A percentile compares a stretch with the other conserved stretches of the same genome.
These are phyloP conservation scores for Nasonia oneida DNA, from an alignment of 2,888 invertebrate genomes.

Conservation along the genomic window DNA sequence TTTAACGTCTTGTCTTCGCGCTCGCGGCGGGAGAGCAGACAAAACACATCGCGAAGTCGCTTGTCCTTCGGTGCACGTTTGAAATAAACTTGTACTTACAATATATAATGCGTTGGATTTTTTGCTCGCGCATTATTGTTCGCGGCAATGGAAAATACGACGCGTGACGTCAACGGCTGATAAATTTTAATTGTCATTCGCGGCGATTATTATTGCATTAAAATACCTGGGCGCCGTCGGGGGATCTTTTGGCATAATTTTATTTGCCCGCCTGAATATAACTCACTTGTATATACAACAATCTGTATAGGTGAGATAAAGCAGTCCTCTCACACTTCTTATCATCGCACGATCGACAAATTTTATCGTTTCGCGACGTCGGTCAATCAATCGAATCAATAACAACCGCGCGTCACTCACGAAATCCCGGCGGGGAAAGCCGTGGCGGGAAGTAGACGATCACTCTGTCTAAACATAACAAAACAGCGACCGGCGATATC, in stretches of 20 bases:
- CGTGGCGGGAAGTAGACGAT: not conserved
- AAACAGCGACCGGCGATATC: not conserved
- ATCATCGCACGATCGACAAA: not conserved
- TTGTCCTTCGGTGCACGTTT: not conserved
- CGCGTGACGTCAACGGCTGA: no score
- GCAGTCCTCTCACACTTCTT: not conserved
- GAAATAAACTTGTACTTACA: not conserved
- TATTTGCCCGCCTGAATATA: no score
- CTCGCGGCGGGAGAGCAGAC: no score
- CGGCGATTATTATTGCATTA: no score
- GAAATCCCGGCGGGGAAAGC: not conserved
- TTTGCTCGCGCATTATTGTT: not conserved
- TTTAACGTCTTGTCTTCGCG: not conserved
- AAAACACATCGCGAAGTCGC: not conserved
- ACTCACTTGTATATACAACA: no score
- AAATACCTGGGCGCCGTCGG: no score
- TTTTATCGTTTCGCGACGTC: not conserved
- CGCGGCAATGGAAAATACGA: not conserved
- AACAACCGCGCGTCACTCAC: no score
- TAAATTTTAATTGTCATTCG: no score
- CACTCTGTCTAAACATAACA: not conserved
- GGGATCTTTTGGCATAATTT: no score
- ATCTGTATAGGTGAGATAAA: no score
- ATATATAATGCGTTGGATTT: not conserved
- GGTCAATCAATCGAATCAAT: not conserved